These are phyloP conservation scores for Tetragonisca angustula DNA, from an alignment of 2,888 invertebrate species.

Conservation along the genomic window DNA sequence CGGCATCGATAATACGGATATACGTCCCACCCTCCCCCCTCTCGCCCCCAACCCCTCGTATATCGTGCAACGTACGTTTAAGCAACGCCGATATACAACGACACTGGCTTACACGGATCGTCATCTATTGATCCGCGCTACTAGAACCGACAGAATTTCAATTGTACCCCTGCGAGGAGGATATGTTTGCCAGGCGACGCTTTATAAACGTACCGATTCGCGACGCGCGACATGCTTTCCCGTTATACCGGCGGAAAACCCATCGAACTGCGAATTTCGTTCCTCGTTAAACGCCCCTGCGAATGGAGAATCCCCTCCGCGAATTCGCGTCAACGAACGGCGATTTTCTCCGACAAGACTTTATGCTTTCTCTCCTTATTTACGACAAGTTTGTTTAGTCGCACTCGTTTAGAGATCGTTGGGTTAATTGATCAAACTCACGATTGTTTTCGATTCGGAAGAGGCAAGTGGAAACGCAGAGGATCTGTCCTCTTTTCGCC, in stretches of 20 bases:
- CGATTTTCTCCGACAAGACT: no score
- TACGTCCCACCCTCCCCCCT: neutral
- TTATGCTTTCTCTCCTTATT: no score
- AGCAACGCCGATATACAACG: constrained; percentile 23
- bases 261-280: neutral
- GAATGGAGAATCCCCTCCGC: neutral
- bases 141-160: constrained; percentile 31
- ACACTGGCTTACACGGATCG: constrained; percentile 26
- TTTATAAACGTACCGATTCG: constrained; percentile 24
- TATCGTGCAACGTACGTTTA: constrained; percentile 31
- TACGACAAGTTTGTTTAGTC: no score
- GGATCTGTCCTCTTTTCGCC: no score
- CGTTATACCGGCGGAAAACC: neutral
- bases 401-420: no score
- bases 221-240: constrained; percentile 6
- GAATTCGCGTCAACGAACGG: no score
- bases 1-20: constrained; percentile 42
- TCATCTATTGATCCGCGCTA: constrained; percentile 36
- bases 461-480: no score
- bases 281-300: constrained; percentile 2
- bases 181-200: constrained; percentile 20
- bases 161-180: constrained; percentile 10
- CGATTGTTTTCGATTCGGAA: no score
- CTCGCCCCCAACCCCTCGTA: neutral
- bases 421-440: no score